A percentile compares a stretch with the other conserved stretches of the same genome.
Conservation (phyloP, 2,888 invertebrate genomes). For the Diloba caeruleocephala region DNA sequence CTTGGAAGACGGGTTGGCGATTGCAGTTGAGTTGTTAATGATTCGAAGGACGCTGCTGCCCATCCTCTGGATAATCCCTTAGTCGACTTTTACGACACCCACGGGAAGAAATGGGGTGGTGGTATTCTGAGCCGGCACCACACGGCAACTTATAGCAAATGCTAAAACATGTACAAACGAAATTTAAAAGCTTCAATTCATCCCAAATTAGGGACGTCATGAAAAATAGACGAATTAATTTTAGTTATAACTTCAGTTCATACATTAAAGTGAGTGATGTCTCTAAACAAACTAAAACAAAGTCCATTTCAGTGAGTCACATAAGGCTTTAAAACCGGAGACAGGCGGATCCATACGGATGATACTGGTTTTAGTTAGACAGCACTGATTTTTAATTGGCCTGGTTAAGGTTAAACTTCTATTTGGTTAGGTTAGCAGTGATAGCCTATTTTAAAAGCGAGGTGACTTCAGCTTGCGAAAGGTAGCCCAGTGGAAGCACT, state of each 20-base stretch:
- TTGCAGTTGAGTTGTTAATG: too few relatives aligned
- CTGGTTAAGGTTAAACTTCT: conserved; percentile 20
- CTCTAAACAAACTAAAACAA: conserved; percentile 48
- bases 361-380: conserved; percentile 51
- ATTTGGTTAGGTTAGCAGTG: conserved; percentile 38
- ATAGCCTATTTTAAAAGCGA: too few relatives aligned
- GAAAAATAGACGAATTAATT: conserved; percentile 35
- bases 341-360: conserved; percentile 47
- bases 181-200: conserved; percentile 27
- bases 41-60: too few relatives aligned
- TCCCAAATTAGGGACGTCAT: conserved; percentile 10
- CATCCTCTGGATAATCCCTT: too few relatives aligned
- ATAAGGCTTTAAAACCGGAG: conserved; percentile 61
- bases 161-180: too few relatives aligned
- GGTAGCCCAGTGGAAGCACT: too few relatives aligned
- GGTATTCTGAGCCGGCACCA: too few relatives aligned
- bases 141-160: too few relatives aligned
- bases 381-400: conserved; percentile 15
- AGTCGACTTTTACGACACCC: too few relatives aligned
- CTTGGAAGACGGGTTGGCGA: too few relatives aligned
- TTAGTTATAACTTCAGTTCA: conserved; percentile 35
- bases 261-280: conserved; percentile 52
- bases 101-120: too few relatives aligned
- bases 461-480: too few relatives aligned
- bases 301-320: conserved; percentile 65